Base-by-base conservation (phyloP, 2,113 vertebrate species). In the Sardina pilchardus region DNA sequence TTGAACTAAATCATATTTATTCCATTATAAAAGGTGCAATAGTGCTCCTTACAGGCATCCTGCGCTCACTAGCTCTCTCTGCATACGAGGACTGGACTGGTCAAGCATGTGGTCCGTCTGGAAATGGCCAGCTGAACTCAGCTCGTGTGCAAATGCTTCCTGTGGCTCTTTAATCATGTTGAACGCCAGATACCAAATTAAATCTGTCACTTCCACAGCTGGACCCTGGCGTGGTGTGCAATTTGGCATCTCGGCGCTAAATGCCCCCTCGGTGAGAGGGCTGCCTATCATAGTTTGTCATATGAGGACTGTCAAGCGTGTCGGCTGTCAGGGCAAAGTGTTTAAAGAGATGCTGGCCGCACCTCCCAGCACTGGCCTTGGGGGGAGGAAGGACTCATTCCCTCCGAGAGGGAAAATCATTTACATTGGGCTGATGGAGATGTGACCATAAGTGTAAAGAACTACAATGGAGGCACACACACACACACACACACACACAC, bases 161-260 rank as follows among this genome's bases (percentile, higher is more conserved):
- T 59, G 89, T 88, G 82, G 93, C 90, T 92, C 88, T 81, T 92
- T 94, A 94, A 93, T 94, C 92, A 94, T 86, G 89, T 88, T 92
- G 90, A 91, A 92, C 87, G 85, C 89, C 89, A 85, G 92, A 88
- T 87, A 88, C 88, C 90, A 93, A 94, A 94, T 94, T 92, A 94
- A 92, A 91, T 86, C 91, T 91, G 93, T 93, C 93, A 92, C 89
- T 47, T 84, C 45, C 89, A 5, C 93, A 82, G 94, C 88, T 87
- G 93, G 93, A 93, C 36, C 45, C 87, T 48, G 82, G 56, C 63
- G 87, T 85, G 80, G 84, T 10, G 45, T 90, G 88, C 90, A 89
- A 92, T 85, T 88, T 86, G 89, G 87, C 89, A 88, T 86, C 90
- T 85, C 86, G 0, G 63, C 81, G 88, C 90, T 93, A 93, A 94